Conservation (phyloP, 2,113 vertebrate species). For the Hippocampus zosterae region DNA sequence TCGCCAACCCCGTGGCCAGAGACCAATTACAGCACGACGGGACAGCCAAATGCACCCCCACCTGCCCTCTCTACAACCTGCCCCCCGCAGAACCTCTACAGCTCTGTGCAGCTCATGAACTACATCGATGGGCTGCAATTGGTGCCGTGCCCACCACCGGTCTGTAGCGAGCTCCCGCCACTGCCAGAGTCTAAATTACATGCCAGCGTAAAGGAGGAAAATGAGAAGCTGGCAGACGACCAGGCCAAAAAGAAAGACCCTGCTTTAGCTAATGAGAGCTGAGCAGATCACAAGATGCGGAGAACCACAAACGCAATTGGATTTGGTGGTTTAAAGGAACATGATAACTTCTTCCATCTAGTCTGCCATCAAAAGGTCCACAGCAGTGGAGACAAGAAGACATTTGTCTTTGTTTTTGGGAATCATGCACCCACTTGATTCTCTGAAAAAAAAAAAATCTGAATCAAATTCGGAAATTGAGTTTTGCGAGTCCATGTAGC, state of each 20-base stretch:
- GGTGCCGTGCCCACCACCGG: slow-evolving; percentile 54
- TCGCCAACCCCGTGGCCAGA: slow-evolving; percentile 12
- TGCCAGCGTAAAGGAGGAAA: slow-evolving; percentile 2
- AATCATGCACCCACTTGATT: neutral
- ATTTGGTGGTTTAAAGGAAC: neutral
- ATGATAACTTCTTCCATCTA: neutral
- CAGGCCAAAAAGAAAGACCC: slow-evolving; percentile 20
- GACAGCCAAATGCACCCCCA: neutral
- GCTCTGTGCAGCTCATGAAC: slow-evolving; percentile 64
- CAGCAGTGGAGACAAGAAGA: neutral
- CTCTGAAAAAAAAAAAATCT: neutral
- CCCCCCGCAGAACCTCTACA: slow-evolving; percentile 67
- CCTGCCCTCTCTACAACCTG: neutral
- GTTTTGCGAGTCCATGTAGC: neutral
- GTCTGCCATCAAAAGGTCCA: neutral
- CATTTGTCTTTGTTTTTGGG: neutral
- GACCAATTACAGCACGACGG: slow-evolving; percentile 55
- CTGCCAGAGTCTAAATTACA: neutral
- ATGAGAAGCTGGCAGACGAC: slow-evolving; percentile 27
- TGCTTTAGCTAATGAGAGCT: slow-evolving; percentile 12
- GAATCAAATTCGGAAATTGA: neutral
- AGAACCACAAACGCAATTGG: neutral
- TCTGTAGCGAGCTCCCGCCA: slow-evolving; percentile 28
- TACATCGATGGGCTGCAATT: slow-evolving; percentile 62
- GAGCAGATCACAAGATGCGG: neutral